Base-by-base conservation (phyloP, 2,113 vertebrate species). In the Tenebrosternarchus preto region DNA sequence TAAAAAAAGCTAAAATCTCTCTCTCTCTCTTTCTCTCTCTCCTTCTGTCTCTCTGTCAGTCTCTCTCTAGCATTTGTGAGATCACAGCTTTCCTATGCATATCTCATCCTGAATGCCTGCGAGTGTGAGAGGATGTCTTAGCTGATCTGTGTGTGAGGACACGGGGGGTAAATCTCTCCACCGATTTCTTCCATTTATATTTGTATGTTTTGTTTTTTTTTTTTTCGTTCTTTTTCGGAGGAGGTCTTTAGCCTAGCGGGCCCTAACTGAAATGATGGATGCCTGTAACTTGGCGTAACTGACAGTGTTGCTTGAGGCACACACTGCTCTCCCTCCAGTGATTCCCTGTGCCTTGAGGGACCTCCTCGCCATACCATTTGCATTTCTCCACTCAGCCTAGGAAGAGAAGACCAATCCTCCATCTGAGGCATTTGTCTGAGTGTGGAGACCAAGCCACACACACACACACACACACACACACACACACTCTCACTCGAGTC, bases 321-420 rank as follows among this genome's bases (percentile, higher is more conserved):
- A 88, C 84, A 88, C 87, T 86, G 86, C 88, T 88, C 89, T 88
- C 86, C 87, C 83, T 90, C 86, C 86, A 89, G 88, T 90, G 86
- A 80, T 85, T 88, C 86, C 81, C 88, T 88, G 90, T 73, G 72
- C 33, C 29, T 53, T 15, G 29, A 80, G 70, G 80, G 46, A 67
- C 72, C 25, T 55, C 71, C 82, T 16, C 33, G 17, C 60, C 61
- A 61, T 86, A 87, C 81, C 59, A 90, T 90, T 90, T 89, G 88
- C 89, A 88, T 91, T 78, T 78, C 79, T 78, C 81, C 82, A 84
- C 76, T 82, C 60, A 63, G 81, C 81, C 83, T 73, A 82, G 55
- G 76, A 82, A 84, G 80, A 82, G 75, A 85, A 87, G 85, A 85
- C 88, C 86, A 87, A 86, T 76, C 81, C 79, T 70, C 50, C 55